Evolutionary conservation across 2,888 invertebrate species (phyloP).

Genomic region (Cerastis rubricosa): DNA sequence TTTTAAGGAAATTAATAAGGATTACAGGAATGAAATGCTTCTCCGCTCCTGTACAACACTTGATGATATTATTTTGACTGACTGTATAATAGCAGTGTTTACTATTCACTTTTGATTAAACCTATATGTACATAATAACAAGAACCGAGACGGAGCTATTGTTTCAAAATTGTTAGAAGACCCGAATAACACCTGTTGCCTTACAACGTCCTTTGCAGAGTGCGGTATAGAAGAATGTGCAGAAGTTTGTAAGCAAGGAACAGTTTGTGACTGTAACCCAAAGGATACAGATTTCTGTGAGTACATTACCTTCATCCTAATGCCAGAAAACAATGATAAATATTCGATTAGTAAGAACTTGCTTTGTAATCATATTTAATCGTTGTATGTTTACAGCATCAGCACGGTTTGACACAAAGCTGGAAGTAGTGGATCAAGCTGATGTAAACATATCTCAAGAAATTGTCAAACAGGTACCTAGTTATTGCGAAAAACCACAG

Average conservation of each 20-base stretch:
- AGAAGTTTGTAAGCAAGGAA: constrained; percentile 79
- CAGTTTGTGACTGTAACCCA: constrained; percentile 83
- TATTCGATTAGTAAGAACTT: background rate
- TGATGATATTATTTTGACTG: background rate
- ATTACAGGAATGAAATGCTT: background rate
- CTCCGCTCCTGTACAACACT: background rate
- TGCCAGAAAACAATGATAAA: background rate
- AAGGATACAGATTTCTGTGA: constrained; percentile 83
- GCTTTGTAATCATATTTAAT: constrained; percentile 58
- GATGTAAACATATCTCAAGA: constrained; percentile 84
- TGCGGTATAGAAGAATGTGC: constrained; percentile 86
- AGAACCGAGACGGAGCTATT: background rate
- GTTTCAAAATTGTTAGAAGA: background rate
- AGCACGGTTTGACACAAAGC: constrained; percentile 91
- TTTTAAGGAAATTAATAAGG: background rate
- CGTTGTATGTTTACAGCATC: constrained; percentile 86
- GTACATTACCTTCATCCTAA: constrained; percentile 54
- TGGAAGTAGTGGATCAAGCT: constrained; percentile 88
- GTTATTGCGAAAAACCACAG: background rate
- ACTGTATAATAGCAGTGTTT: too few species aligned
- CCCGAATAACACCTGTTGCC: background rate
- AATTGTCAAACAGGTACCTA: constrained; percentile 79
- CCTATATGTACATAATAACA: too few species aligned
- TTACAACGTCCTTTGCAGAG: constrained; percentile 62
- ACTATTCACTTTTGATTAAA: background rate